Evolutionary conservation across 2,888 invertebrate species (phyloP).

Genomic region (Pharmacophagus antenor): DNA sequence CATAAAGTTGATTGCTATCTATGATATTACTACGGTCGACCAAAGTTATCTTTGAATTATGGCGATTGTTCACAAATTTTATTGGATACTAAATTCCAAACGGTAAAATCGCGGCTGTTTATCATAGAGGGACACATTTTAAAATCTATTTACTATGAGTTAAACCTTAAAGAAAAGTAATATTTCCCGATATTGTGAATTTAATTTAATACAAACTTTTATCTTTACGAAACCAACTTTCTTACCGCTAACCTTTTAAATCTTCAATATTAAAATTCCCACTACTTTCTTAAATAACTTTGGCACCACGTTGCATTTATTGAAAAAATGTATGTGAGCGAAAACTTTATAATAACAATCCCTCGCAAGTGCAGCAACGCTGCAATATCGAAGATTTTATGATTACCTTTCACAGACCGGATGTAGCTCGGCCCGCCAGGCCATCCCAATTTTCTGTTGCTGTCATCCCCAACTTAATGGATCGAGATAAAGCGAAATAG

Average conservation of each 20-base stretch:
- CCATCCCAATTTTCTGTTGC: conserved; percentile 33
- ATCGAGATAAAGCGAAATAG: conserved; percentile 32
- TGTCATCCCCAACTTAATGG: conserved; percentile 33
- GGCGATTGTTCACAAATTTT: conserved; percentile 24
- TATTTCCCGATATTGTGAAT: not conserved
- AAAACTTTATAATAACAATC: conserved; percentile 30
- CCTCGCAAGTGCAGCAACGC: conserved; percentile 26
- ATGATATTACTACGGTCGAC: conserved; percentile 24
- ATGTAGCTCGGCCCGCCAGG: conserved; percentile 29
- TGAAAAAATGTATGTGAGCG: conserved; percentile 22
- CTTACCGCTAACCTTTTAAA: not conserved
- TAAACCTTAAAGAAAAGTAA: not conserved
- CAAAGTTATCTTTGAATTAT: conserved; percentile 26
- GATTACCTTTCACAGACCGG: conserved; percentile 32
- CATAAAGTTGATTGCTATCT: conserved; percentile 27
- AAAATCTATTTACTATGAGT: not conserved
- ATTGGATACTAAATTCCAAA: conserved; percentile 7
- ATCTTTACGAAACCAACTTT: not conserved
- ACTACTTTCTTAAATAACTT: conserved; percentile 5
- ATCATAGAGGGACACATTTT: conserved; percentile 3
- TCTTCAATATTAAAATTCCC: conserved; percentile 1
- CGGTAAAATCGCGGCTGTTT: conserved; percentile 19
- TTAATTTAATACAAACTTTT: not conserved
- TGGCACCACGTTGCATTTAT: conserved; percentile 14
- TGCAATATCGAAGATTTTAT: conserved; percentile 32